Evolutionary conservation across 1,140 invertebrate genomes (phyloP).

Genomic region (Ptiloglossa arizonensis): DNA sequence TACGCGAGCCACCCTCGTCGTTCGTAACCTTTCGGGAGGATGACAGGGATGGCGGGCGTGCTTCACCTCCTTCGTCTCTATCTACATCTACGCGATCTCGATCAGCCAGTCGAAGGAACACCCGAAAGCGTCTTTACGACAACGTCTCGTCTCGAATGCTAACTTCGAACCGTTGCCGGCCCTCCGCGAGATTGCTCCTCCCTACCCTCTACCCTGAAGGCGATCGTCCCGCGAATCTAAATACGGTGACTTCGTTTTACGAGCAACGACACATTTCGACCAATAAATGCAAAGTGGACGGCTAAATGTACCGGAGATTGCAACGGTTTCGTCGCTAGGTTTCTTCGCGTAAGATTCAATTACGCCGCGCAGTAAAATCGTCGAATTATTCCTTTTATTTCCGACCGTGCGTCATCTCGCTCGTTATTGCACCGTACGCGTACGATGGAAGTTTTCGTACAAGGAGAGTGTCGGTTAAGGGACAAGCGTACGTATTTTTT

Average conservation of each 20-base stretch:
- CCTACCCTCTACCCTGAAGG: background rate
- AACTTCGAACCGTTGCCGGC: conserved; percentile 25
- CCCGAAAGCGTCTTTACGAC: conserved; percentile 41
- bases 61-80: conserved; percentile 6
- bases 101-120: background rate
- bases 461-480: too few species aligned
- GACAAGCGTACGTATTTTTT: too few species aligned
- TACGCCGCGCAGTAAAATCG: too few species aligned
- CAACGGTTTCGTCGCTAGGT: too few species aligned
- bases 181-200: conserved; percentile 37
- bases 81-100: conserved; percentile 4
- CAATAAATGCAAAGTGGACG: too few species aligned
- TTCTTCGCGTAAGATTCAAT: too few species aligned
- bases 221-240: background rate
- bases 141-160: conserved; percentile 47
- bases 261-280: too few species aligned
- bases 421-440: too few species aligned
- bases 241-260: background rate
- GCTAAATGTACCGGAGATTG: too few species aligned
- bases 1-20: conserved; percentile 61
- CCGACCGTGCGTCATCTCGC: too few species aligned
- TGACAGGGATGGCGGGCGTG: conserved; percentile 27
- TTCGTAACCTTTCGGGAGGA: conserved; percentile 50
- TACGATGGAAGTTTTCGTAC: too few species aligned
- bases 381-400: too few species aligned